phyloP scores from a whole-genome alignment of 2,888 invertebrate genomes.

The Tuta absoluta region DNA sequence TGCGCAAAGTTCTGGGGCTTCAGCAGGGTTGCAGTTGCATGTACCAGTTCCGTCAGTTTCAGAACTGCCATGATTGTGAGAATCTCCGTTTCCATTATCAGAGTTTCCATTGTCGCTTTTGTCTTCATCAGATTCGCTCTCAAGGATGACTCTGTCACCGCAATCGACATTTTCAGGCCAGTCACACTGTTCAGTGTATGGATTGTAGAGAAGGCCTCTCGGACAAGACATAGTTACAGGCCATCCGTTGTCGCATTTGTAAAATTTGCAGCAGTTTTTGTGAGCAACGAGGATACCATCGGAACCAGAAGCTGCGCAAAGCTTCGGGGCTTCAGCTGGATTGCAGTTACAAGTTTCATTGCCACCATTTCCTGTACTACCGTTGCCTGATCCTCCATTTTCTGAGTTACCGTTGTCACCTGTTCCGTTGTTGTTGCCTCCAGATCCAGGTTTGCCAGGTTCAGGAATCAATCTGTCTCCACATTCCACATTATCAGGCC shows the following conservation, averaged over 20 bases:
- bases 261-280: slow-evolving; percentile 51
- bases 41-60: too few species aligned
- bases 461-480: slow-evolving; percentile 33
- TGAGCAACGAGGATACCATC: slow-evolving; percentile 45
- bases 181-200: slow-evolving; percentile 42
- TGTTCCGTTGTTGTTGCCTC: slow-evolving; percentile 18
- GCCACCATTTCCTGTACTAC: slow-evolving; percentile 11
- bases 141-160: slow-evolving; percentile 39
- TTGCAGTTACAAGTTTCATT: slow-evolving; percentile 28
- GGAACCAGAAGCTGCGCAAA: slow-evolving; percentile 38
- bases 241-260: slow-evolving; percentile 42
- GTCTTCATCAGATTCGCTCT: slow-evolving; percentile 27
- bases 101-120: slow-evolving; percentile 30
- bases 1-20: slow-evolving; percentile 34
- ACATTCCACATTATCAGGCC: slow-evolving; percentile 45
- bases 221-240: slow-evolving; percentile 41
- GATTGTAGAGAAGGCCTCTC: slow-evolving; percentile 40
- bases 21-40: slow-evolving; percentile 28
- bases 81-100: slow-evolving; percentile 11
- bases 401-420: slow-evolving; percentile 20
- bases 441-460: slow-evolving; percentile 33
- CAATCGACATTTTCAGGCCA: slow-evolving; percentile 47
- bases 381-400: slow-evolving; percentile 6
- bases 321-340: slow-evolving; percentile 34
- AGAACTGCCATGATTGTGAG: background rate